Evolutionary conservation across 2,113 vertebrate species (phyloP).

Genomic region (Regulus satrapa): DNA sequence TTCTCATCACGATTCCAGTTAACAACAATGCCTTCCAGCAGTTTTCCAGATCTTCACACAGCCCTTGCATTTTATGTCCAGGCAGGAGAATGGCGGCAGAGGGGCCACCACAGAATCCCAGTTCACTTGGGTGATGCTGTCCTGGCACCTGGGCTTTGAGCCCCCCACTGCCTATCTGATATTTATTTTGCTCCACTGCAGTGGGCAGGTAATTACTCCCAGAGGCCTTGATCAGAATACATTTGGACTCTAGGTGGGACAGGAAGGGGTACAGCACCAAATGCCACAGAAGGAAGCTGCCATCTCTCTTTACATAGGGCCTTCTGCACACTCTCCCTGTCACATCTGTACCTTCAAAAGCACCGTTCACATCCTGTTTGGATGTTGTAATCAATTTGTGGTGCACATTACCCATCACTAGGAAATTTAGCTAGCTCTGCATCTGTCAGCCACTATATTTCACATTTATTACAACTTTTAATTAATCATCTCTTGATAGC

Average conservation of each 20-base stretch:
- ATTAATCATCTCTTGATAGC: constrained; percentile 13
- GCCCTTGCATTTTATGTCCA: not conserved
- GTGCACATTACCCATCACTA: not conserved
- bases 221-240: not conserved
- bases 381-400: not conserved
- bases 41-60: not conserved
- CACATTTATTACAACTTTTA: not conserved
- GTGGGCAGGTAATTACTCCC: not conserved
- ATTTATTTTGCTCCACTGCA: not conserved
- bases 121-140: rapidly evolving
- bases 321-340: not conserved
- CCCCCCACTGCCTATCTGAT: not conserved
- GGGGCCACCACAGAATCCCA: not conserved
- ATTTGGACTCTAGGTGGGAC: not conserved
- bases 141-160: not conserved
- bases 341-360: not conserved
- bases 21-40: rapidly evolving
- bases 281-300: not conserved
- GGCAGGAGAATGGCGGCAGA: not conserved
- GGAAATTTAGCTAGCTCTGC: not conserved
- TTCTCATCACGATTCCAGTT: not conserved
- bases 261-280: not conserved
- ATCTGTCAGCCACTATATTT: not conserved
- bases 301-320: not conserved
- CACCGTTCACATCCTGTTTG: not conserved